Conservation (phyloP, 2,113 vertebrate genomes). For the Fukomys damarensis region DNA sequence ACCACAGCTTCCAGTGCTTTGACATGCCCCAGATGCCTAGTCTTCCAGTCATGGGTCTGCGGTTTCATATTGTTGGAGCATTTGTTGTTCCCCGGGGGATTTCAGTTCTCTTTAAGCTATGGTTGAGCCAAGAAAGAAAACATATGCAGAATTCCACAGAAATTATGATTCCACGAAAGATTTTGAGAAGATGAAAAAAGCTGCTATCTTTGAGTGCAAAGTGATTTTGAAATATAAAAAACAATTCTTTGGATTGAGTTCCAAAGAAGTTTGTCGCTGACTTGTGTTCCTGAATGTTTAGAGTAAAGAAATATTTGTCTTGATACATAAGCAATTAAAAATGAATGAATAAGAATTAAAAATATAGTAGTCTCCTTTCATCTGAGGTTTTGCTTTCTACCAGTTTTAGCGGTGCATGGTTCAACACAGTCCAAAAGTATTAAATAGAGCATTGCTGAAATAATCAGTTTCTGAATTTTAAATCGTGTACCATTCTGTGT, state of each 20-base stretch:
- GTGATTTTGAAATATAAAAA: background rate
- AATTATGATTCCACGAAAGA: conserved; percentile 20
- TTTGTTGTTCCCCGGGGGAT: background rate
- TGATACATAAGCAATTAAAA: background rate
- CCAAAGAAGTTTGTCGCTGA: background rate
- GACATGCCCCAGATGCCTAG: background rate
- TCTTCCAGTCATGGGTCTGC: background rate
- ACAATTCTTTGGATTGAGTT: background rate
- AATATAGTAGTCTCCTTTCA: background rate
- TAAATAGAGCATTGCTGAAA: background rate
- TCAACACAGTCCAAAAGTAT: background rate
- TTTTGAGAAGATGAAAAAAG: background rate
- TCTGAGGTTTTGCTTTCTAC: background rate
- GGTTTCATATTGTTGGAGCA: background rate
- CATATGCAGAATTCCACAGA: background rate
- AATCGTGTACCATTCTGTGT: background rate
- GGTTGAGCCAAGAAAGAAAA: conserved; percentile 10
- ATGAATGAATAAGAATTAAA: background rate
- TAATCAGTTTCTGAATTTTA: background rate
- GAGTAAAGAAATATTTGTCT: background rate
- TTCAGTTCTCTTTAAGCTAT: background rate
- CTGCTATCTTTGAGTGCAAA: background rate
- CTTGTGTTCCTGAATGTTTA: background rate
- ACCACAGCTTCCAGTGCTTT: background rate
- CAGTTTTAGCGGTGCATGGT: background rate